Percentiles rank a stretch among this genome's conserved stretches.
Conservation (phyloP, 2,113 vertebrate species). For the Prochilodus magdalenae region DNA sequence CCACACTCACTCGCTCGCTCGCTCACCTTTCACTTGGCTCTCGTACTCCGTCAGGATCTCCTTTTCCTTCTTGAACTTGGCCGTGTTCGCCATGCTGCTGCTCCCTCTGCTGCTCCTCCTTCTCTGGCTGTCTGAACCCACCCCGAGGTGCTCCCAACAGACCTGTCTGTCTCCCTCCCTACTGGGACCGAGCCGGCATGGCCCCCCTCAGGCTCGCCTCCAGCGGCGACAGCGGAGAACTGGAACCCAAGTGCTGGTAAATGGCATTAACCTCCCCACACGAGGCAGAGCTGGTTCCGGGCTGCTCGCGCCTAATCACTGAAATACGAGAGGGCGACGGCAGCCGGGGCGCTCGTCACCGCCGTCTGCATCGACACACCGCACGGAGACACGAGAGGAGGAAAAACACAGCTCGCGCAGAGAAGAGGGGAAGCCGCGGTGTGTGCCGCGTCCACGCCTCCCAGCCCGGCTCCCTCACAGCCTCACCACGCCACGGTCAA, state of each 20-base stretch:
- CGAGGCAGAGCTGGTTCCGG: neutral
- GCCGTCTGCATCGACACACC: neutral
- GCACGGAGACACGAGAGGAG: neutral
- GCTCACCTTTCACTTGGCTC: constrained; percentile 89
- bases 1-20: too few relatives aligned
- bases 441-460: constrained; percentile 16
- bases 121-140: neutral
- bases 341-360: neutral
- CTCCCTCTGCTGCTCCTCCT: neutral
- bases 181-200: constrained; percentile 53
- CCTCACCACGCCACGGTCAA: constrained; percentile 26
- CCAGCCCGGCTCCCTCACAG: constrained; percentile 6
- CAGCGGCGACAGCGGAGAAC: constrained; percentile 11
- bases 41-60: constrained; percentile 89
- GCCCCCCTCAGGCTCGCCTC: constrained; percentile 39
- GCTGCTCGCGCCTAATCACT: neutral
- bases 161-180: constrained; percentile 35
- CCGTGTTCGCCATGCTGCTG: constrained; percentile 80
- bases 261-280: constrained; percentile 24
- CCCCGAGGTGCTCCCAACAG: neutral
- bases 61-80: constrained; percentile 88
- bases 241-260: constrained; percentile 1
- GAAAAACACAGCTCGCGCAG: too few relatives aligned
- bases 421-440: too few relatives aligned
- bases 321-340: neutral